Evolutionary conservation across 1,140 invertebrate genomes (phyloP), one percentile per base, ranked within the genome.

Genomic region (Schlechtendalia chinensis): DNA sequence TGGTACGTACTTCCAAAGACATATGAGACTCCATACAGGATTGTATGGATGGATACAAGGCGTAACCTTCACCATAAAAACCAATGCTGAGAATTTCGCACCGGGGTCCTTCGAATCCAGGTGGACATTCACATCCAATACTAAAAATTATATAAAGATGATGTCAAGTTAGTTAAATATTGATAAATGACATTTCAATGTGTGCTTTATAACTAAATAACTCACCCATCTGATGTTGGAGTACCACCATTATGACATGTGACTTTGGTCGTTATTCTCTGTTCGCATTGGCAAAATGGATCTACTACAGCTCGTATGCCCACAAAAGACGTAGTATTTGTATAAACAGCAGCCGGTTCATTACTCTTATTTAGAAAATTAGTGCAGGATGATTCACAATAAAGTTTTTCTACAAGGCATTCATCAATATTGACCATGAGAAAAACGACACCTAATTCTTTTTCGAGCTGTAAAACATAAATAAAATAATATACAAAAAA

Each of bases 41-140:
- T 32, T 92, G 89, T 17, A 96, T 89, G 0, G 95, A 89, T 0
- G 92, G 90, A 87, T 96, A 97, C 87, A 97, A 91, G 1, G 96
- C 95, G 89, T 91, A 96, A 2, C 94, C 93, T 83, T 92, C 89
- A 32, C 94, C 94, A 67, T 90, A 88, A 86, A 98, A 98, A 58
- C 93, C 93, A 82, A 97, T 91, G 1, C 91, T 91, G 0, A 95
- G 90, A 80, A 93, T 89, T 87, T 98, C 96, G 86, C 97, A 99
- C 65, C 92, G 89, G 0, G 96, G 94, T 0, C 96, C 97, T 80
- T 92, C 91, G 82, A 91, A 92, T 0, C 92, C 93, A 71, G 85
- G 83, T 5, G 85, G 86, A 85, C 92, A 93, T 47, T 88, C 85
- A 84, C 92, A 93, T 22, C 88, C 88, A 82, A 75, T 83, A 83